A percentile compares a stretch with the other conserved stretches of the same genome.
phyloP scores from a whole-genome alignment of 1,140 invertebrate species.

The Lycorma delicatula region DNA sequence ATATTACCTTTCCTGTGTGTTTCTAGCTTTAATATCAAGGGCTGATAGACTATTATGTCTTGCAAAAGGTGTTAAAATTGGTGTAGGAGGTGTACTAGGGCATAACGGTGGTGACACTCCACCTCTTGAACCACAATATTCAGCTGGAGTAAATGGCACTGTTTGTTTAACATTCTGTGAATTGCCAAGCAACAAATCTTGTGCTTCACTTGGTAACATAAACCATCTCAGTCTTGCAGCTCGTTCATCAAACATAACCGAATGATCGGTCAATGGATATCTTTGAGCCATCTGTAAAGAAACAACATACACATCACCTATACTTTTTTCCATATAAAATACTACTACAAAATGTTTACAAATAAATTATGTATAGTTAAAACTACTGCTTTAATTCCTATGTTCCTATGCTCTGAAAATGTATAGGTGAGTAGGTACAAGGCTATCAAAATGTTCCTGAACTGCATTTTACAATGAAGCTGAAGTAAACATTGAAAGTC shows the following conservation, averaged over 20 bases:
- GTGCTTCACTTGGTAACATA: conserved; percentile 68
- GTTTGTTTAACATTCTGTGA: conserved; percentile 64
- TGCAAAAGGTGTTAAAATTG: conserved; percentile 33
- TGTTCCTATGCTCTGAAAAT: too few species aligned
- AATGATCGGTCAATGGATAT: conserved; percentile 62
- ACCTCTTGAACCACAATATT: conserved; percentile 32
- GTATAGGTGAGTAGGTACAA: too few species aligned
- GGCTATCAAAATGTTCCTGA: too few species aligned
- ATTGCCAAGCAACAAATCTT: conserved; percentile 58
- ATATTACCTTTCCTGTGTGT: background rate
- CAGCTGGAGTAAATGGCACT: conserved; percentile 57
- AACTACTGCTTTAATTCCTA: too few species aligned
- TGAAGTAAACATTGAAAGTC: too few species aligned
- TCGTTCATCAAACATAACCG: conserved; percentile 54
- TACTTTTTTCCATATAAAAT: too few species aligned
- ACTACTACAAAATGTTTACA: too few species aligned
- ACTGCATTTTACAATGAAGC: too few species aligned
- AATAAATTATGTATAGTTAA: too few species aligned
- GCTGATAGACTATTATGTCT: conserved; percentile 52
- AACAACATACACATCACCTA: conserved; percentile 14
- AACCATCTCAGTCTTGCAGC: conserved; percentile 73
- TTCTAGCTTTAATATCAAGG: conserved; percentile 43
- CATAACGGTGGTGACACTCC: conserved; percentile 21
- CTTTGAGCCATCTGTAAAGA: conserved; percentile 53
- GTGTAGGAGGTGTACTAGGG: conserved; percentile 37